Base-by-base conservation (phyloP, 1,140 invertebrate genomes). In the Musca domestica region DNA sequence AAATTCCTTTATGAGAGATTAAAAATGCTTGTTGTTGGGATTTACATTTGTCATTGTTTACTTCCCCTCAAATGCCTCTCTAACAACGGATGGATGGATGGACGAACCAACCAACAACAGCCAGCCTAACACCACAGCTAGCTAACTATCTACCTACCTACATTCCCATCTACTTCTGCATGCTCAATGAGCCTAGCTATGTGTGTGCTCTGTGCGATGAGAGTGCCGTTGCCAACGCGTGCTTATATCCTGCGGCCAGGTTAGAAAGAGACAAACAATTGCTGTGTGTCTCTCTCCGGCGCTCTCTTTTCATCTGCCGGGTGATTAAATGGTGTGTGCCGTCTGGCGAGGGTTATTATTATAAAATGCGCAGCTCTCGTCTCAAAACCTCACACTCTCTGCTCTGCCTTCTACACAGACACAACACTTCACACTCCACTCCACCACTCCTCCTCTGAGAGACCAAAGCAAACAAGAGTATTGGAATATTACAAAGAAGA, bases 331-430 rank as follows among this genome's bases (percentile, higher is more conserved):
- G 17, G 56, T 61, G 30, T 61, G 30, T 61, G 27, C 19, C 19
- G 34, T 10, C 22, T 34, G 7, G 30, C 25, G 20, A 17, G 17
- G 19, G n/a, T 58, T 34, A 65, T 65, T 49, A 48, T 49, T 65
- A 65, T 65, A 65, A 65, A 49, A 51, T 51, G 41, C 64, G 64
- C 64, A 48, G 64, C 64, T 48, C 64, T 23, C 14, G 25, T 7
- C 22, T 65, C 19, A 49, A 34, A 34, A 61, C 41, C 20, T 30
- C 64, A 65, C 64, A 65, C 64, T 65, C 64, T 65, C 64, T 65
- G 46, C 64, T 30, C 41, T 65, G 41, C 41, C 41, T 65, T 65
- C 19, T n/a, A 47, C 64, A 34, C 19, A 41, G 34, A 41, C 51
- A 52, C 51, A 20, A 52, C 51, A 52, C 51, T 52, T 52, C 51